Evolutionary conservation across 1,140 invertebrate genomes (phyloP), one percentile per base, ranked within the genome.

Genomic region (Eurosta solidaginis): DNA sequence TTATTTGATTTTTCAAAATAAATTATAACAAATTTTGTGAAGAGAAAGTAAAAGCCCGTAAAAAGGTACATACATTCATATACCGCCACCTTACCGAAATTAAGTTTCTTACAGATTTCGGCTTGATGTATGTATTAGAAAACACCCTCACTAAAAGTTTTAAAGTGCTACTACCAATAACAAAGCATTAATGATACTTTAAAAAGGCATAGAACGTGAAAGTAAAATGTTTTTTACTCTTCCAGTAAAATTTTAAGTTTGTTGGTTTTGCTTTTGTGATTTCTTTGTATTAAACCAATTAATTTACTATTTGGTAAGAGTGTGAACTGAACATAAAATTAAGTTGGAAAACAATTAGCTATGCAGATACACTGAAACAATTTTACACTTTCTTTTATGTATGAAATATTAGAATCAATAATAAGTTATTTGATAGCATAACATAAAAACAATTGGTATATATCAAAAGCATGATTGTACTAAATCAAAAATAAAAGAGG

Each of bases 341-440:
- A 29, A 59, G n/a, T 3, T 59, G 52, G 29, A 59, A 14, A 59
- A 68, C 59, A 68, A 29, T 40, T 36, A 68, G 40, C 3, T 6
- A 50, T 29, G 20, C 40, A 68, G 36, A 68, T 68, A 68, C 59
- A 68, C 59, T 40, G 33, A 68, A n/a, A 10, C 36, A 68, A 68
- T 20, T 17, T 14, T 59, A 59, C n/a, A 59, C 27, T 29, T 27
- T 29, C 52, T n/a, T n/a, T n/a, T n/a, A 59, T 59, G 14, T 59
- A 59, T 29, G 0, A 68, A 68, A 40, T 40, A 68, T 29, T n/a
- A 68, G 40, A 36, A 40, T 5, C 59, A 68, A 68, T 33, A 68
- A 68, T 68, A 68, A 68, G 33, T 68, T 68, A 68, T 68, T 40
- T 68, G 40, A 47, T n/a, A 20, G 20, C 36, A 14, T 22, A 52